These are phyloP conservation scores for Myotis pilosus DNA, from an alignment of 2,797 vertebrate species.

Conservation along the genomic window DNA sequence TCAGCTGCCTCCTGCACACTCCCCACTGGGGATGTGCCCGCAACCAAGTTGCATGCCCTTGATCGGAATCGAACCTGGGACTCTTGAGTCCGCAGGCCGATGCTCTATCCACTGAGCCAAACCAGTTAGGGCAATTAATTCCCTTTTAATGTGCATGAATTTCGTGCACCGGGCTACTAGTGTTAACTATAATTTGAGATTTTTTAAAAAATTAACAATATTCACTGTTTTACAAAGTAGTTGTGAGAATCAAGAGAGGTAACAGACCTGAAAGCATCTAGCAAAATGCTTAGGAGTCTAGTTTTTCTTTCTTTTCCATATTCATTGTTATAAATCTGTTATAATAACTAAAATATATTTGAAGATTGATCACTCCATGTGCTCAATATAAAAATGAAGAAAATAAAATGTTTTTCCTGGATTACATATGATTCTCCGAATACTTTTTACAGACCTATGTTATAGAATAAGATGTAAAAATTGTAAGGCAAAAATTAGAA, in stretches of 20 bases:
- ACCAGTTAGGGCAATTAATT: too few species aligned
- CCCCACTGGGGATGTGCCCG: not conserved
- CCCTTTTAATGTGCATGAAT: too few species aligned
- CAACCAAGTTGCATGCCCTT: too few species aligned
- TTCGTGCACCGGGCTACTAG: too few species aligned
- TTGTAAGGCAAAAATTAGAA: not conserved
- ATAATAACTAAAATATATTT: conserved; percentile 7
- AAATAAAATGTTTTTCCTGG: not conserved
- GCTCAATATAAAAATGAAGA: conserved; percentile 8
- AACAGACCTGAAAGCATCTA: not conserved
- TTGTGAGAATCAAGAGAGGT: not conserved
- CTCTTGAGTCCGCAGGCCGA: too few species aligned
- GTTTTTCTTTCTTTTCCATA: not conserved
- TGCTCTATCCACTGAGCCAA: too few species aligned
- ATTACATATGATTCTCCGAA: not conserved
- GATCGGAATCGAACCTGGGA: too few species aligned
- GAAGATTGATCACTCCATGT: not conserved
- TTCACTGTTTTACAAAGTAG: not conserved
- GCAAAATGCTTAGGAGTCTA: not conserved
- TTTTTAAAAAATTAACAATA: not conserved
- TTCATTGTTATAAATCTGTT: not conserved
- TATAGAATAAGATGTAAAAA: not conserved
- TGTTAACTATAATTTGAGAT: not conserved
- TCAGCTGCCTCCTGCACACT: not conserved
- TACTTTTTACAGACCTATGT: not conserved